Percentiles rank a stretch among this genome's conserved stretches.
phyloP scores from a whole-genome alignment of 2,888 invertebrate genomes.

The Cosmorhoe ocellata region DNA sequence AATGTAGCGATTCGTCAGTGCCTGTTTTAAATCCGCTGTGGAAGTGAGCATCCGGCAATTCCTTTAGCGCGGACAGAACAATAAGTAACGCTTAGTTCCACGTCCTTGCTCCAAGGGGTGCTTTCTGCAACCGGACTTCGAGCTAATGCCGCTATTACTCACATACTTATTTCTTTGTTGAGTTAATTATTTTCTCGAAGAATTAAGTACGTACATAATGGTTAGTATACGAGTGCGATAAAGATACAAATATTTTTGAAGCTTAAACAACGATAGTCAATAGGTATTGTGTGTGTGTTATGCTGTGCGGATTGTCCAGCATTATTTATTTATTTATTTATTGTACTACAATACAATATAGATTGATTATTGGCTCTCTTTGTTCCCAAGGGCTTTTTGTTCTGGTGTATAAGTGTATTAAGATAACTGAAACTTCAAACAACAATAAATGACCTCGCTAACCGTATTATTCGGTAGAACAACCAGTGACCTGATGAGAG shows the following conservation, averaged over 20 bases:
- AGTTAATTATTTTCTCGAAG: slow-evolving; percentile 21
- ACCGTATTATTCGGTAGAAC: slow-evolving; percentile 26
- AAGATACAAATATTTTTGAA: too few species aligned
- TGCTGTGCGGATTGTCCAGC: too few species aligned
- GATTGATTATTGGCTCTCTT: too few species aligned
- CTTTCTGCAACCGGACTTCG: slow-evolving; percentile 31
- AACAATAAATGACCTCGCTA: slow-evolving; percentile 14
- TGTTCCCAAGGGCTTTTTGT: not conserved
- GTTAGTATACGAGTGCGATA: slow-evolving; percentile 4
- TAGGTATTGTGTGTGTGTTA: too few species aligned
- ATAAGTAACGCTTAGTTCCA: slow-evolving; percentile 67
- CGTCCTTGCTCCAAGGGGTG: slow-evolving; percentile 41
- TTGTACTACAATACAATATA: too few species aligned
- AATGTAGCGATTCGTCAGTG: slow-evolving; percentile 73
- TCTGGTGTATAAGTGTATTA: not conserved
- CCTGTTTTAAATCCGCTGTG: slow-evolving; percentile 65
- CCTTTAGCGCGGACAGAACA: slow-evolving; percentile 49
- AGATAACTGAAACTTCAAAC: slow-evolving; percentile 3
- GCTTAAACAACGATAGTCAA: too few species aligned
- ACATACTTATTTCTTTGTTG: slow-evolving; percentile 28
- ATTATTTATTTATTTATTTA: too few species aligned
- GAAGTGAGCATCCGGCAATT: slow-evolving; percentile 64
- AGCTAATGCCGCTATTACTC: slow-evolving; percentile 34
- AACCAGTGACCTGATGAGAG: slow-evolving; percentile 42
- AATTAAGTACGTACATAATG: slow-evolving; percentile 2